These are phyloP conservation scores for Mirounga angustirostris DNA, from an alignment of 2,113 vertebrate species.

Conservation along the genomic window DNA sequence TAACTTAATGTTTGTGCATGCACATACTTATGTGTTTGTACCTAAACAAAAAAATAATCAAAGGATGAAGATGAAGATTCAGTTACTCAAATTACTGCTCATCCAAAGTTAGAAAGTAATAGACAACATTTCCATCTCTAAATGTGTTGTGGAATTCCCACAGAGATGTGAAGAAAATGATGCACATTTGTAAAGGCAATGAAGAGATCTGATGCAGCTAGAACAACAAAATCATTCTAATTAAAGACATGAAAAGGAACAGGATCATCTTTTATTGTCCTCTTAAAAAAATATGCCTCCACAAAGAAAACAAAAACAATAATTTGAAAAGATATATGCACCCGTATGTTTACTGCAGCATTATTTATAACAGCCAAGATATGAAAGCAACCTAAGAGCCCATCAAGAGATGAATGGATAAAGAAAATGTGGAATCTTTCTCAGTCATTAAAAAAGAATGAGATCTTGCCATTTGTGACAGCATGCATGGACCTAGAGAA, in stretches of 20 bases:
- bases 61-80: background rate
- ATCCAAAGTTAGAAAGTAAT: background rate
- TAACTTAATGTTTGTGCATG: background rate
- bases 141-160: background rate
- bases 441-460: background rate
- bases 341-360: background rate
- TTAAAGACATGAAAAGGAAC: background rate
- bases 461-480: background rate
- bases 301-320: background rate
- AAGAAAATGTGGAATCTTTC: background rate
- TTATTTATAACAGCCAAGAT: background rate
- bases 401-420: background rate
- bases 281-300: background rate
- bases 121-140: background rate
- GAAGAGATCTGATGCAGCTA: background rate
- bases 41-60: background rate
- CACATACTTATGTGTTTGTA: background rate
- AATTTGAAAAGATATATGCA: background rate
- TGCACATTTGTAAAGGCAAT: background rate
- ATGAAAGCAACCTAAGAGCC: background rate
- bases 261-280: background rate
- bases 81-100: background rate
- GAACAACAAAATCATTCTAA: background rate
- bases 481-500: background rate
- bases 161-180: background rate